These are phyloP conservation scores for Calypte anna DNA, from an alignment of 2,113 vertebrate genomes.

Conservation along the genomic window DNA sequence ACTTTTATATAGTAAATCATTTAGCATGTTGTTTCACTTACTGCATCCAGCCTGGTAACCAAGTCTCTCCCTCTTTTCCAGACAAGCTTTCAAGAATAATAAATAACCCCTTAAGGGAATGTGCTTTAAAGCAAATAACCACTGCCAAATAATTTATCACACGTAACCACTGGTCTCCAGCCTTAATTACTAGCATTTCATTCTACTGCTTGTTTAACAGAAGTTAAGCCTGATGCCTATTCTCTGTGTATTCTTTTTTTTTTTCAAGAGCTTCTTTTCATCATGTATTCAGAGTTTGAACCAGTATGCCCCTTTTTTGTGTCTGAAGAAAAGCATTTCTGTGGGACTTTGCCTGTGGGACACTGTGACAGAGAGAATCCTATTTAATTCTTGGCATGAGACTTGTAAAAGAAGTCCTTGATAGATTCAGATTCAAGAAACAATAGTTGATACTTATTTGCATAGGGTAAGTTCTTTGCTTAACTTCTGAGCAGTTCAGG, in stretches of 20 bases:
- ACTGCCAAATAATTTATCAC: conserved; percentile 66
- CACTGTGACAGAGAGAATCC: conserved; percentile 20
- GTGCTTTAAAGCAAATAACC: conserved; percentile 63
- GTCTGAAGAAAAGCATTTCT: conserved; percentile 33
- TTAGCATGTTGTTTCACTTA: conserved; percentile 41
- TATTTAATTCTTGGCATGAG: conserved; percentile 45
- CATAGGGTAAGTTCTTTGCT: background rate
- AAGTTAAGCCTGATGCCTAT: background rate
- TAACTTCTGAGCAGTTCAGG: background rate
- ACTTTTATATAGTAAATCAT: conserved; percentile 39
- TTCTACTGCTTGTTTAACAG: background rate
- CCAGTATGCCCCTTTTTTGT: background rate
- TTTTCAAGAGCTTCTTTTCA: conserved; percentile 16
- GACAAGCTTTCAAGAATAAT: conserved; percentile 59
- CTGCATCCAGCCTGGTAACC: conserved; percentile 20
- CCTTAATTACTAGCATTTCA: conserved; percentile 45
- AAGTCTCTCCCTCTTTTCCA: conserved; percentile 37
- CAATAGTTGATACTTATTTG: conserved; percentile 20
- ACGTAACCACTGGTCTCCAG: conserved; percentile 45
- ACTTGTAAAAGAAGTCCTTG: background rate
- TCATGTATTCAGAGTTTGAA: conserved; percentile 19
- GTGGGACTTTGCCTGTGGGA: conserved; percentile 26
- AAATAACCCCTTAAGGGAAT: conserved; percentile 54
- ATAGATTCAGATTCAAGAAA: conserved; percentile 56
- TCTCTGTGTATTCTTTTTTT: background rate